Percentiles rank a stretch among this genome's conserved stretches.
Conservation (phyloP, 2,888 invertebrate species). For the Lumbricus terrestris region DNA sequence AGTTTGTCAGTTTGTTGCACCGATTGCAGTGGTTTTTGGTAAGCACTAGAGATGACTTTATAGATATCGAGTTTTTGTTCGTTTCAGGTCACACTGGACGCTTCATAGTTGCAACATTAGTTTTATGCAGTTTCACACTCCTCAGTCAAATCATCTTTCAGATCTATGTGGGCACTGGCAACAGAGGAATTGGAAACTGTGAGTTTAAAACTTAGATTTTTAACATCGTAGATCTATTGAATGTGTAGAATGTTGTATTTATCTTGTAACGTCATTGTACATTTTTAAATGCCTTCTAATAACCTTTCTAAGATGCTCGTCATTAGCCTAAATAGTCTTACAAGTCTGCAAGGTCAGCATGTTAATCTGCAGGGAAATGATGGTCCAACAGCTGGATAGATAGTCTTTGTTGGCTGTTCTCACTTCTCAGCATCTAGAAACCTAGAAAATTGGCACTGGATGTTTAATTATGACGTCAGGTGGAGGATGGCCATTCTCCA, state of each 20-base stretch:
- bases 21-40: background rate
- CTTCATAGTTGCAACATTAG: slow-evolving; percentile 32
- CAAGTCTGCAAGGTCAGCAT: background rate
- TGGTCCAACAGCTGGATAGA: background rate
- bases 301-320: background rate
- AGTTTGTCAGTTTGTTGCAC: no score
- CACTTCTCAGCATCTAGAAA: background rate
- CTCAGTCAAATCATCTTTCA: slow-evolving; percentile 40
- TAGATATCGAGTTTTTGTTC: background rate
- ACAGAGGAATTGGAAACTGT: slow-evolving; percentile 36
- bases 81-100: slow-evolving; percentile 38
- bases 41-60: background rate
- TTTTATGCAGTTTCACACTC: slow-evolving; percentile 32
- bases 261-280: background rate
- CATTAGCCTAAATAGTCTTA: background rate
- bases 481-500: background rate
- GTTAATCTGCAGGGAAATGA: background rate
- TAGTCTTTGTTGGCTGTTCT: background rate
- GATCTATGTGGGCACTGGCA: slow-evolving; percentile 32
- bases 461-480: background rate
- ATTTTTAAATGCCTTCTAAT: background rate
- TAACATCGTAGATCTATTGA: background rate
- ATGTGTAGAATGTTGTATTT: background rate
- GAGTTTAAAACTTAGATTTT: slow-evolving; percentile 21
- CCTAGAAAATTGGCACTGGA: background rate